Evolutionary conservation across 2,888 invertebrate genomes (phyloP), one percentile per base, ranked within the genome.

Genomic region (Polymixis flavicincta): DNA sequence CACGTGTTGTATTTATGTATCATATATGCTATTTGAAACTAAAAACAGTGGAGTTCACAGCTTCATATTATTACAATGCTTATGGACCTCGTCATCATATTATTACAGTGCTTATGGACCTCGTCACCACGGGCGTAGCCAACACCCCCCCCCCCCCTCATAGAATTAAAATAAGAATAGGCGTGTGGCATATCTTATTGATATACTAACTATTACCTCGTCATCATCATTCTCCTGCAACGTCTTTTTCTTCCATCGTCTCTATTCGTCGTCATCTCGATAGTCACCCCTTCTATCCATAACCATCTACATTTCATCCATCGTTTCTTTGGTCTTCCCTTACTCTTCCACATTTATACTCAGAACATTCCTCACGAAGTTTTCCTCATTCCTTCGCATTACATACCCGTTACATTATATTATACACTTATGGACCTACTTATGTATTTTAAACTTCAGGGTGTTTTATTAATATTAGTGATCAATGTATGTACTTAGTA

Each of bases 401-500:
- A 57, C 19, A 28, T 19, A 8, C 13, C 45, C 25, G 17, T n/a
- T 28, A 57, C 14, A 7, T 14, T 55, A 55, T 42, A 42, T 42
- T 8, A 8, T 42, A 13, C 14, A 14, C 14, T 25, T n/a, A 13
- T n/a, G 11, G 54, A 11, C 14, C 2, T 42, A 37, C 13, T 60
- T 22, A 14, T 57, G 1, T 37, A 14, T 73, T 45, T 19, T 22
- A 32, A 9, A 60, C 19, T 28, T 54, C 45, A 32, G 45, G 54
- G 25, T 37, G n/a, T 74, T 48, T 59, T 74, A 54, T 32, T 25
- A 0, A 32, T 45, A 25, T 45, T 71, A 28, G 17, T 19, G 3
- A 72, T 73, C 17, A 60, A 19, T 32, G 19, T 70, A 19, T 32
- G 19, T 70, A 69, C 17, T 67, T 42, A 70, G 2, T 45, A 52